Base-by-base conservation (phyloP, 1,140 invertebrate species). In the Ericerus pela region DNA sequence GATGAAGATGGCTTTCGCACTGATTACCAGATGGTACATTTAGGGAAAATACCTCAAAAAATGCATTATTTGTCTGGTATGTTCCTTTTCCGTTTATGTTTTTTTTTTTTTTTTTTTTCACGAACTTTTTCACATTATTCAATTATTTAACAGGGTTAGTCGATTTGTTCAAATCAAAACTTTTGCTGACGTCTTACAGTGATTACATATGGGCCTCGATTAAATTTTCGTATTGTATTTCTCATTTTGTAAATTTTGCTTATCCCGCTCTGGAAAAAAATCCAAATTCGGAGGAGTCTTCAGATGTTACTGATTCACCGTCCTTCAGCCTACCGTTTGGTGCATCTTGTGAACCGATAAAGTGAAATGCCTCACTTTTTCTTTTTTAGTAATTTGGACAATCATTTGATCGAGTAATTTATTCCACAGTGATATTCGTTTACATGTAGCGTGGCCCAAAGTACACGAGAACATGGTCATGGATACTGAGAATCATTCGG, bases 401-500 rank as follows among this genome's bases (percentile, higher is more conserved):
- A 38, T n/a, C 14, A 4, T 5, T 38, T 38, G 30, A 33, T 33
- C 4, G n/a, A n/a, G n/a, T n/a, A n/a, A n/a, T n/a, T n/a, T n/a
- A n/a, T n/a, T 38, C 62, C 69, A 78, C 57, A 84, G 81, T 43
- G 79, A 84, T 69, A 72, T 94, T 26, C 73, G 82, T 58, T 68
- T 96, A 2, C 84, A 82, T 65, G 81, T 85, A n/a, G 85, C 83
- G 8, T 97, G 93, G 93, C 83, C 83, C 2, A 75, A 81, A 66
- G 72, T 96, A 47, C 78, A 81, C 2, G 91, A 95, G 67, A 82
- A 86, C 67, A 78, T 87, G 28, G 80, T 95, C 27, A 80, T 92
- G 1, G 93, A 96, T 65, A 88, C 82, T 60, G 81, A 88, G 65
- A 79, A 77, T 55, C 88, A 89, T 67, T 85, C 83, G 33, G 88